A percentile compares a stretch with the other conserved stretches of the same genome.
phyloP scores from a whole-genome alignment of 2,113 vertebrate species.

The Cyphomyrus plagiostoma region DNA sequence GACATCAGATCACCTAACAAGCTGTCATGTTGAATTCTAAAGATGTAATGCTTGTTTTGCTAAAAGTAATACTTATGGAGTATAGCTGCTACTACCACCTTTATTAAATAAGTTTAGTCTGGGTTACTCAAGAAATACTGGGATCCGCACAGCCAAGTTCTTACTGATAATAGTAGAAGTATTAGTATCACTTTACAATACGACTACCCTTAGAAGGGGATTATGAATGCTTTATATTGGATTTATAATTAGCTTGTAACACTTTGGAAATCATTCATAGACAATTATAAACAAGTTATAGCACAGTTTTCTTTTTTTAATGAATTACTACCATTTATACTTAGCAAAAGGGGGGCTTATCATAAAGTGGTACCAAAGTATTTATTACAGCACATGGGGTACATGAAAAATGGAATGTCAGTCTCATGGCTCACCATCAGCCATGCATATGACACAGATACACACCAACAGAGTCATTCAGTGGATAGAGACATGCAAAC shows the following conservation, averaged over 20 bases:
- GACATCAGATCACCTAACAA: neutral
- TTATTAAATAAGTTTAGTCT: neutral
- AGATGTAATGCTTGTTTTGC: neutral
- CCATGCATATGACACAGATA: neutral
- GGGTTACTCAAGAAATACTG: neutral
- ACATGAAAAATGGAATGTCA: neutral
- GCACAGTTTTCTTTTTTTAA: neutral
- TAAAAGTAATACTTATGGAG: neutral
- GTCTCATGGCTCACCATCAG: neutral
- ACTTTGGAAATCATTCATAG: neutral
- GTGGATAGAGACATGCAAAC: neutral
- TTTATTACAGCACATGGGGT: neutral
- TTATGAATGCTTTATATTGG: neutral
- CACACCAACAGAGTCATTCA: neutral
- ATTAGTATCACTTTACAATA: neutral
- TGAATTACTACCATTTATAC: neutral
- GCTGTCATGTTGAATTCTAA: neutral
- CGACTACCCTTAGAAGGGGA: neutral
- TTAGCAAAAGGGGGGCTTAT: neutral
- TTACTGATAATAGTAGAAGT: neutral
- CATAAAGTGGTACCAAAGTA: neutral
- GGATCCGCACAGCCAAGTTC: neutral
- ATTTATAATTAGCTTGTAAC: neutral
- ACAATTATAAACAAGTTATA: neutral
- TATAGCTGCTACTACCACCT: neutral